These are phyloP conservation scores for Sebastes hubbsi DNA, from an alignment of 2,797 vertebrate species.

Conservation along the genomic window DNA sequence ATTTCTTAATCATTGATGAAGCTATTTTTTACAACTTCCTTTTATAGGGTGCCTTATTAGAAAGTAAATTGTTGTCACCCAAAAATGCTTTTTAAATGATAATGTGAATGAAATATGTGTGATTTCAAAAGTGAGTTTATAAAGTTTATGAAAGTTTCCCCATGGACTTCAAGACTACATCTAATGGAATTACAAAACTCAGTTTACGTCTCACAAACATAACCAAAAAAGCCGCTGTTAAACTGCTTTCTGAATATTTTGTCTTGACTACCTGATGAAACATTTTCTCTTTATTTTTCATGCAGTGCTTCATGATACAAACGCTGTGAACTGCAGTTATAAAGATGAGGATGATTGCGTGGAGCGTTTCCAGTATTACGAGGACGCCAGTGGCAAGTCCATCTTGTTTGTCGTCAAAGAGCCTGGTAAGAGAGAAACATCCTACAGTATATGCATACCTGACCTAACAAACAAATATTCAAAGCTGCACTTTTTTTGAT, in stretches of 20 bases:
- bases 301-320: conserved; percentile 85
- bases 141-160: background rate
- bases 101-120: too few relatives aligned
- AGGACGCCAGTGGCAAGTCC: conserved; percentile 87
- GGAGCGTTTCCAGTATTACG: conserved; percentile 94
- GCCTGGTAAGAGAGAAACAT: conserved; percentile 83
- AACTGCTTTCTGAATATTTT: background rate
- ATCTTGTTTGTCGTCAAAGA: conserved; percentile 87
- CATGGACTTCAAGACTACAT: background rate
- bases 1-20: background rate
- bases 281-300: background rate
- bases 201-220: background rate
- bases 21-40: background rate
- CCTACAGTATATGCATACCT: background rate
- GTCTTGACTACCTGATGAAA: background rate
- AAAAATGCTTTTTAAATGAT: too few relatives aligned
- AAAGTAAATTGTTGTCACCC: background rate
- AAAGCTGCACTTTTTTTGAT: background rate
- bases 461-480: background rate
- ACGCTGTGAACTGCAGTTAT: conserved; percentile 95
- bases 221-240: fast-evolving
- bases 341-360: conserved; percentile 95
- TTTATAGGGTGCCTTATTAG: background rate
- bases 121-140: background rate
- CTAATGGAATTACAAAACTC: background rate